Base-by-base conservation (phyloP, 2,888 invertebrate genomes). In the Rhimphoctona megacephalus region DNA sequence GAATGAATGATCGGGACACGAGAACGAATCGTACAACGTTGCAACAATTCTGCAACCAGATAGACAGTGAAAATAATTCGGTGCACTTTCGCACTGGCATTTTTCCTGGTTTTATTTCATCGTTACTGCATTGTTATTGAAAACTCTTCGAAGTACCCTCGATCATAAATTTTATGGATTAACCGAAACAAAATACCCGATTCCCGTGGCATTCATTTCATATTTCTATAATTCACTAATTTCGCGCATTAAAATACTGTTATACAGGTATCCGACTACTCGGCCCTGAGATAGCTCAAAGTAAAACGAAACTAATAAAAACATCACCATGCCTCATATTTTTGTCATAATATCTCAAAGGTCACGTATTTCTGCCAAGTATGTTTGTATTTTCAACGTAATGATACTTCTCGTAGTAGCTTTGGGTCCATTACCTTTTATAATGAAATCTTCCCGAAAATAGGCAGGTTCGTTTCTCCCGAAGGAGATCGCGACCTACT, bases 21-120 rank as follows among this genome's bases (percentile, higher is more conserved):
- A 57, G 46, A 73, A 77, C 66, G 74, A 54, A 66, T 54, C 79
- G 76, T 80, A 80, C 70, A 77, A 69, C 72, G 70, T 73, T 73
- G 69, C 86, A 64, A 81, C 76, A 72, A 86, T 86, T 86, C 80
- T 30, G 9, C 49, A 22, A 17, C 39, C 67, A 22, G 78, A 73
- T 83, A 81, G 73, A 83, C 64, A 67, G 57, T 61, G 30, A 36
- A 86, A 83, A 86, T 86, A 69, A 81, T 86, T 83, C 67, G 67
- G 36, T n/a, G 72, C 83, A 72, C 76, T 69, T 69, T 69, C 25
- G 52, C 19, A 25, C 22, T 49, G 70, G 30, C 7, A 39, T 81
- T 72, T 81, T 81, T 54, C 19, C 54, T 7, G 17, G 2, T 77
- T 77, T 66, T 25, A 11, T 33, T 61, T 30, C 43, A 25, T 52